These are phyloP conservation scores for Platycnemis pennipes DNA, from an alignment of 2,888 invertebrate genomes.

Conservation along the genomic window DNA sequence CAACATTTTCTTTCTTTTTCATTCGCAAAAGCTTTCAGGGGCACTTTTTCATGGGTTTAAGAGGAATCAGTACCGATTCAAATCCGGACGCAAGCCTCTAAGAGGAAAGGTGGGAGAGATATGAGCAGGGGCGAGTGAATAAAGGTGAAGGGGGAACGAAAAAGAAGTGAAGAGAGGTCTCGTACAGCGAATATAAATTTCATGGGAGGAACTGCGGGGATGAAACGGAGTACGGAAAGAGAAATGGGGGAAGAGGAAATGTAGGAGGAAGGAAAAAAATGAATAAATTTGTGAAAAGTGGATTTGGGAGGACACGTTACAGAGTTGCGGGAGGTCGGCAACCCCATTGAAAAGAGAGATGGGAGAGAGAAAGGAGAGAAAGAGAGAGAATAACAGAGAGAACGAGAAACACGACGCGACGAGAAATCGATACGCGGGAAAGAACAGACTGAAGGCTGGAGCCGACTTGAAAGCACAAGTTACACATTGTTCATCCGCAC, in stretches of 20 bases:
- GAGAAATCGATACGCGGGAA: neutral
- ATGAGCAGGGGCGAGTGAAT: neutral
- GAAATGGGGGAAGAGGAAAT: neutral
- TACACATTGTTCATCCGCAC: conserved; percentile 7
- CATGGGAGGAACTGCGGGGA: neutral
- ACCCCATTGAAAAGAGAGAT: neutral
- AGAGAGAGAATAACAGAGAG: neutral
- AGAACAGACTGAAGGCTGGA: neutral
- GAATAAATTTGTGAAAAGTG: neutral
- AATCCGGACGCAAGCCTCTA: neutral
- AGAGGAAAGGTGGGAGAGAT: neutral
- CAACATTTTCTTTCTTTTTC: too few relatives aligned
- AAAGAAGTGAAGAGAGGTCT: neutral
- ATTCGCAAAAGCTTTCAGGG: too few relatives aligned
- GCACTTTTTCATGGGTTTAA: too few relatives aligned
- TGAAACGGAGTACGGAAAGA: neutral
- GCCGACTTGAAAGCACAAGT: neutral
- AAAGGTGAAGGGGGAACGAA: neutral
- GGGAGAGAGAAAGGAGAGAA: neutral
- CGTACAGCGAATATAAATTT: neutral
- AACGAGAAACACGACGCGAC: neutral
- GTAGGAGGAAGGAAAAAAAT: neutral
- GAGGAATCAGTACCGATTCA: too few relatives aligned
- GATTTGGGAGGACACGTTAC: neutral
- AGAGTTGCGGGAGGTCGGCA: neutral